Evolutionary conservation across 2,888 invertebrate species (phyloP).

Genomic region (Kryphioiulus occultus): DNA sequence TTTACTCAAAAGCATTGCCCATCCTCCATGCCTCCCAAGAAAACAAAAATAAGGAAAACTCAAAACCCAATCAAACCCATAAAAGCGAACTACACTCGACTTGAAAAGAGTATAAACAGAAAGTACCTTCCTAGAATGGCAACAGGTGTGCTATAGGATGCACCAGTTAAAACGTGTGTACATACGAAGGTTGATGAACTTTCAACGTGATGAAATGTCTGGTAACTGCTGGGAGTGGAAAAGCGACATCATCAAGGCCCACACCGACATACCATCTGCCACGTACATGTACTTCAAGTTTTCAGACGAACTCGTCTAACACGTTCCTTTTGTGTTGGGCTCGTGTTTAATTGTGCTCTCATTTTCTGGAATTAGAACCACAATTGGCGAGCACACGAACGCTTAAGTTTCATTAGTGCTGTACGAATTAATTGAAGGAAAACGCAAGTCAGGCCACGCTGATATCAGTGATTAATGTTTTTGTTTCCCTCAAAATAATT

Average conservation of each 20-base stretch:
- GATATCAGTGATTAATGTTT: neutral
- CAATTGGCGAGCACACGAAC: neutral
- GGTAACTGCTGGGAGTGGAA: neutral
- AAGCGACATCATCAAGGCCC: neutral
- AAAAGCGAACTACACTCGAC: neutral
- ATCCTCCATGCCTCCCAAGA: too few species aligned
- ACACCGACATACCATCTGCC: neutral
- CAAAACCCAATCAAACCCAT: neutral
- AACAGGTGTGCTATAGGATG: slow-evolving; percentile 2
- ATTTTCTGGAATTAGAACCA: neutral
- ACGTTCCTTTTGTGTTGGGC: slow-evolving; percentile 2
- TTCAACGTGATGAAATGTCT: neutral
- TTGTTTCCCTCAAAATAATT: neutral
- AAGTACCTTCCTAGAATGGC: neutral
- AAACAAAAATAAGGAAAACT: neutral
- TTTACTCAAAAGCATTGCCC: too few species aligned
- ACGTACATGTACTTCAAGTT: neutral
- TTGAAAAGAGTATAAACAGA: neutral
- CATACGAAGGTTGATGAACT: neutral
- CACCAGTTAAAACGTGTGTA: neutral
- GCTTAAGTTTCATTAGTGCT: neutral
- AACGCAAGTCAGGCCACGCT: neutral
- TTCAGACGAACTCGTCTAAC: neutral
- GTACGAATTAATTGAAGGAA: neutral
- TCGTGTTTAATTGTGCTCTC: neutral